Evolutionary conservation across 2,888 invertebrate genomes (phyloP).

Genomic region (Noctua pronuba): DNA sequence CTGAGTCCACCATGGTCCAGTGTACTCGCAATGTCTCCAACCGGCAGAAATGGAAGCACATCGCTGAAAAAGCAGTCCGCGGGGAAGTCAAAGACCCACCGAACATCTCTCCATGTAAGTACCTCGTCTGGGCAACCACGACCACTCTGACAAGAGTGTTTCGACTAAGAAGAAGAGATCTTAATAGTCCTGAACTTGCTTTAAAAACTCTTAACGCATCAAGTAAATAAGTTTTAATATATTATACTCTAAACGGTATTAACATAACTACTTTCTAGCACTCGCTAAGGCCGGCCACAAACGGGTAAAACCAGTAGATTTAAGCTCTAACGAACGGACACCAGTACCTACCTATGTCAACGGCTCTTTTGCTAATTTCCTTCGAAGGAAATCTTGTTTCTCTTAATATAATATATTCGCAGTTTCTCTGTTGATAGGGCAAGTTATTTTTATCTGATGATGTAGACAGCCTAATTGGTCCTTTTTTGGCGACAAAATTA

Average conservation of each 20-base stretch:
- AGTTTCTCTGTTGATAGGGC: constrained; percentile 40
- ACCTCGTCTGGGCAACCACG: no score
- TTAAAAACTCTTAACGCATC: not conserved
- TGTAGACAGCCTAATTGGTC: not conserved
- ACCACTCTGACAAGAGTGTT: no score
- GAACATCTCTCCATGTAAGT: no score
- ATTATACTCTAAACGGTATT: constrained; percentile 31
- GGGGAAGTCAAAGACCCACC: no score
- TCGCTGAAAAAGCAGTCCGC: no score
- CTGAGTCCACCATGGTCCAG: no score
- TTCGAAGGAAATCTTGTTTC: constrained; percentile 42
- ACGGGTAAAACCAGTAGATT: constrained; percentile 55
- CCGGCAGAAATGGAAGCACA: no score
- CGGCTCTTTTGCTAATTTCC: constrained; percentile 45
- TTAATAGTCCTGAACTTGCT: constrained; percentile 1
- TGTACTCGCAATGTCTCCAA: no score
- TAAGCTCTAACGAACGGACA: constrained; percentile 35
- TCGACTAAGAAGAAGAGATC: no score
- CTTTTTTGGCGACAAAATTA: constrained; percentile 4
- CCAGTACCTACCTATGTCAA: constrained; percentile 13
- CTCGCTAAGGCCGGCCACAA: constrained; percentile 32
- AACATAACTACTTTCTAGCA: constrained; percentile 61
- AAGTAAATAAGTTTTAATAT: constrained; percentile 33
- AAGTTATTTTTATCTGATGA: constrained; percentile 6
- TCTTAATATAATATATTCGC: constrained; percentile 30